Conservation (phyloP, 2,113 vertebrate species). For the Aramus guarauna region DNA sequence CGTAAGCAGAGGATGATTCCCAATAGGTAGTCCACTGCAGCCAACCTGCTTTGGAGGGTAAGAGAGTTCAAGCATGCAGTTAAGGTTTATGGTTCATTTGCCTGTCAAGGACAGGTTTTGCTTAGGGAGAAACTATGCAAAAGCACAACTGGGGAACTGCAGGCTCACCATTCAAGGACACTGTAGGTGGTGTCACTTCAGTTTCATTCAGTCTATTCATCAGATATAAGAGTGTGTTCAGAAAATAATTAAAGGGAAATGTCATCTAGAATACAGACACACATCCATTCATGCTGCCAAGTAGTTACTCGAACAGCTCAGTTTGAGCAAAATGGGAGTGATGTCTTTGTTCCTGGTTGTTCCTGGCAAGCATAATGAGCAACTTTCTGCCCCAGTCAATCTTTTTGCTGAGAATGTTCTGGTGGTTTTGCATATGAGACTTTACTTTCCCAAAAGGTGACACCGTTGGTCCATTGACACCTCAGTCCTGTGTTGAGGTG, state of each 20-base stretch:
- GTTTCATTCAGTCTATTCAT: neutral
- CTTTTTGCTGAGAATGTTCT: neutral
- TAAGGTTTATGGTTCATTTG: neutral
- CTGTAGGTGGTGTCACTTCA: neutral
- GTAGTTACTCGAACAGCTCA: accelerated
- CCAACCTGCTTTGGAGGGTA: neutral
- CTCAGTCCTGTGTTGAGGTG: neutral
- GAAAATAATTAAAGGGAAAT: neutral
- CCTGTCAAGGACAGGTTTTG: neutral
- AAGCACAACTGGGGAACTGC: neutral
- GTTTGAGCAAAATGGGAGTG: neutral
- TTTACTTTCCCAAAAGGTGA: neutral
- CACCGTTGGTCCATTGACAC: neutral
- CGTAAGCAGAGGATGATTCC: neutral
- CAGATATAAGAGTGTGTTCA: neutral
- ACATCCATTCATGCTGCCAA: neutral
- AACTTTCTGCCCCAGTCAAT: neutral
- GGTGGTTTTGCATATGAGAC: neutral
- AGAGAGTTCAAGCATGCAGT: neutral
- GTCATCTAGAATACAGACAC: neutral
- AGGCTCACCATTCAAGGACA: neutral
- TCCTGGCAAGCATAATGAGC: neutral
- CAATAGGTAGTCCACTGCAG: neutral
- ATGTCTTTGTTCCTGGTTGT: neutral
- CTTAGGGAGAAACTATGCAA: neutral